Evolutionary conservation across 2,888 invertebrate species (phyloP).

Genomic region (Epiperipatus broadwayi): DNA sequence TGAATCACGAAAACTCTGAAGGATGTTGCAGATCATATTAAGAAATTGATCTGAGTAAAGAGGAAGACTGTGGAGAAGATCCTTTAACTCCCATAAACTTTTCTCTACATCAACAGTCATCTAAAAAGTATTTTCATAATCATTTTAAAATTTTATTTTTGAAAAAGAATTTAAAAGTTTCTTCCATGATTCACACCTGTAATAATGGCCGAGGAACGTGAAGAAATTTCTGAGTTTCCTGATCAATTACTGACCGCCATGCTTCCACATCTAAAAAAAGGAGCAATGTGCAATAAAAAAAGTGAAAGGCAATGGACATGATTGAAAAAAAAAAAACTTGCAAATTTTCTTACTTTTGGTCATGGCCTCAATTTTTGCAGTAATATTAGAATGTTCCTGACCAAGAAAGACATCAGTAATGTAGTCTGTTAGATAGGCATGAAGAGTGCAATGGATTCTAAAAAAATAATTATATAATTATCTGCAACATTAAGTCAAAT

Average conservation of each 20-base stretch:
- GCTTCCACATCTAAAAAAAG: conserved; percentile 40
- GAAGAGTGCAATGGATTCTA: conserved; percentile 47
- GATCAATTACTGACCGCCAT: conserved; percentile 52
- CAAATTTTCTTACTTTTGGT: conserved; percentile 38
- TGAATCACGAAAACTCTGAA: conserved; percentile 39
- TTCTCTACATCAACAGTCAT: conserved; percentile 51
- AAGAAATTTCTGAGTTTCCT: conserved; percentile 44
- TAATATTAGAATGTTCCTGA: conserved; percentile 45
- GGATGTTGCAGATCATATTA: conserved; percentile 46
- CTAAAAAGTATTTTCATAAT: conserved; percentile 29
- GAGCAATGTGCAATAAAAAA: neutral
- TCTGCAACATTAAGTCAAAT: conserved; percentile 16
- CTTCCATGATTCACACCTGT: conserved; percentile 31
- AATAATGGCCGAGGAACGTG: conserved; percentile 43
- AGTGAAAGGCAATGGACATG: neutral
- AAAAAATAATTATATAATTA: neutral
- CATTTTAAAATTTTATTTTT: too few relatives aligned
- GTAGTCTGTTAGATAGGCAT: conserved; percentile 65
- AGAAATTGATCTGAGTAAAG: conserved; percentile 53
- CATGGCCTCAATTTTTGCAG: conserved; percentile 45
- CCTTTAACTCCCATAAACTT: conserved; percentile 43
- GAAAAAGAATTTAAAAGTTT: neutral
- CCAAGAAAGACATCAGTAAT: conserved; percentile 67
- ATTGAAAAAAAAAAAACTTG: neutral
- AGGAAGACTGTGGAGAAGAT: conserved; percentile 48